phyloP scores from a whole-genome alignment of 1,140 invertebrate species.

The Scaptomyza pallida region DNA sequence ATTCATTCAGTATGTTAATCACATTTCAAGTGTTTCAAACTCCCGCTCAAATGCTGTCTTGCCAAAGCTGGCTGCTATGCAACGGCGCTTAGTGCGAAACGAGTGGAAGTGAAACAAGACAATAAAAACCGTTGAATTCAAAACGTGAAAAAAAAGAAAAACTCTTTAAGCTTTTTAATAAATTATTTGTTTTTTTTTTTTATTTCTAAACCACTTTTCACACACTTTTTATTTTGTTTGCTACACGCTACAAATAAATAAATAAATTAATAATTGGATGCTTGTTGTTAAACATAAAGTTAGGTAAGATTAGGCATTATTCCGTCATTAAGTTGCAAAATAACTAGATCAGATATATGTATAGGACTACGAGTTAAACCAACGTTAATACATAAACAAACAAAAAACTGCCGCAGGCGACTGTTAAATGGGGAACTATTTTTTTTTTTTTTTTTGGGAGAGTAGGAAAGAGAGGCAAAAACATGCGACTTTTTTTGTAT shows the following conservation, averaged over 20 bases:
- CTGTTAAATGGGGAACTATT: too few species aligned
- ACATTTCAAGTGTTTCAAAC: background rate
- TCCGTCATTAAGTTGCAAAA: conserved; percentile 38
- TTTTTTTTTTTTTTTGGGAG: too few species aligned
- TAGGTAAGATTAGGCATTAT: conserved; percentile 50
- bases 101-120: conserved; percentile 11
- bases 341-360: conserved; percentile 53
- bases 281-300: conserved; percentile 54
- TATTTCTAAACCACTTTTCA: conserved; percentile 59
- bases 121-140: background rate
- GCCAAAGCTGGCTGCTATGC: background rate
- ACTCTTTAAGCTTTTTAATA: conserved; percentile 40
- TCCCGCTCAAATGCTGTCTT: conserved; percentile 52
- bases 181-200: conserved; percentile 65
- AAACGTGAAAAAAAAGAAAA: background rate
- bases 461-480: conserved; percentile 1
- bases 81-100: background rate
- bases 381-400: too few species aligned
- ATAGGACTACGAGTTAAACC: conserved; percentile 50
- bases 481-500: conserved; percentile 54
- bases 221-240: conserved; percentile 7
- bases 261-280: conserved; percentile 58
- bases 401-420: too few species aligned
- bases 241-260: conserved; percentile 76
- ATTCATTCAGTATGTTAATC: background rate